phyloP scores from a whole-genome alignment of 1,140 invertebrate species.

The Maniola jurtina region DNA sequence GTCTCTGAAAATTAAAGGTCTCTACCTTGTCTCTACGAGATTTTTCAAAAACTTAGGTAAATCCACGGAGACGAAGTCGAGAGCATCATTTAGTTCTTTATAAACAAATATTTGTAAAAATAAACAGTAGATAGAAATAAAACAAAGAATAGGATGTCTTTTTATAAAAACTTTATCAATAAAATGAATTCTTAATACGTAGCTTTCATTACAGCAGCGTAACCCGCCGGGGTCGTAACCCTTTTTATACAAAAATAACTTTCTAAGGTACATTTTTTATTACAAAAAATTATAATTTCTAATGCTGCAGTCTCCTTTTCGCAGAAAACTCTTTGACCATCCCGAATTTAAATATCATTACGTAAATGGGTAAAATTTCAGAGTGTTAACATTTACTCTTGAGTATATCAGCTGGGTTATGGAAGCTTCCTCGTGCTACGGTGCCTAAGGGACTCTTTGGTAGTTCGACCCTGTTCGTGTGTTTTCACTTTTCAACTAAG shows the following conservation, averaged over 20 bases:
- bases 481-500: not conserved
- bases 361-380: conserved; percentile 14
- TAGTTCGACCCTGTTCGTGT: not conserved
- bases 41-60: no score
- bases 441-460: conserved; percentile 4
- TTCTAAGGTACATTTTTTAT: not conserved
- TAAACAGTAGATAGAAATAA: no score
- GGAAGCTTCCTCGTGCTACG: not conserved
- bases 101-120: no score
- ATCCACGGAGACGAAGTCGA: no score
- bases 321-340: conserved; percentile 5
- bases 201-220: no score
- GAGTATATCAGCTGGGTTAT: not conserved
- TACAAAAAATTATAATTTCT: not conserved
- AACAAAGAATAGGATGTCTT: no score
- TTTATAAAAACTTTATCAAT: no score
- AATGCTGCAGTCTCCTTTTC: not conserved
- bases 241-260: not conserved
- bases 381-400: not conserved
- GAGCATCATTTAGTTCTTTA: no score
- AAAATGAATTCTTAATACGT: no score
- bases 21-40: no score
- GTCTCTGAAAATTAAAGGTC: no score
- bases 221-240: no score
- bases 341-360: conserved; percentile 9